Evolutionary conservation across 2,888 invertebrate species (phyloP).

Genomic region (Eucriotettix oculatus): DNA sequence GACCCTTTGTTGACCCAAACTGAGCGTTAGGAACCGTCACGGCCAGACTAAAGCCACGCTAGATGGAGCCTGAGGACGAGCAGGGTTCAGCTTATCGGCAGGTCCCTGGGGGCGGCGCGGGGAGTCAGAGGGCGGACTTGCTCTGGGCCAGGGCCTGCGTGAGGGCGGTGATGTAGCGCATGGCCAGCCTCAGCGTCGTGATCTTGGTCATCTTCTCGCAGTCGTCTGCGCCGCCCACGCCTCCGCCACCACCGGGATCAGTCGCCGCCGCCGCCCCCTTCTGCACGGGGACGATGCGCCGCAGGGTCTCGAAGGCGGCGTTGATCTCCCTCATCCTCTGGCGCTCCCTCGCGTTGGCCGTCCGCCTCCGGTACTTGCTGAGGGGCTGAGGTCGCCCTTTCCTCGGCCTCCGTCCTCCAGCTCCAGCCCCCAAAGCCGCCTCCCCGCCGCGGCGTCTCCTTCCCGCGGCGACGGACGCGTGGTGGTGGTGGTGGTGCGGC

Average conservation of each 20-base stretch:
- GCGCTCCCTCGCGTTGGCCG: constrained; percentile 75
- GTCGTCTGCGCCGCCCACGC: background rate
- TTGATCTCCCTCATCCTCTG: constrained; percentile 83
- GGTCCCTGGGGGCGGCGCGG: too few species aligned
- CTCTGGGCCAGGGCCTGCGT: background rate
- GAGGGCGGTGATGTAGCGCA: background rate
- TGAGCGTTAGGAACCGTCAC: too few species aligned
- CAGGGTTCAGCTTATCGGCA: too few species aligned
- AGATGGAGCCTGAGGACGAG: too few species aligned
- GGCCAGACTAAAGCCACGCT: too few species aligned
- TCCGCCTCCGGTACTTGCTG: constrained; percentile 78
- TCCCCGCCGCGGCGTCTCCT: too few species aligned
- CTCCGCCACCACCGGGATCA: too few species aligned
- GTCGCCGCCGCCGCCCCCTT: background rate
- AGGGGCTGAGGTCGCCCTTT: constrained; percentile 45
- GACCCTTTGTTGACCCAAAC: too few species aligned
- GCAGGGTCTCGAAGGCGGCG: constrained; percentile 66
- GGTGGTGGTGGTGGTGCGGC: too few species aligned
- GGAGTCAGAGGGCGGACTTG: too few species aligned
- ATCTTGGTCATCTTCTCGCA: background rate
- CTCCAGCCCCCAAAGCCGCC: too few species aligned
- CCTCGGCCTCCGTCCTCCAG: background rate
- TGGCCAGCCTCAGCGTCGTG: background rate
- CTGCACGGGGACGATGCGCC: constrained; percentile 51
- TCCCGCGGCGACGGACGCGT: too few species aligned